Conservation (phyloP, 2,888 invertebrate species). For the Epiblema foenella region DNA sequence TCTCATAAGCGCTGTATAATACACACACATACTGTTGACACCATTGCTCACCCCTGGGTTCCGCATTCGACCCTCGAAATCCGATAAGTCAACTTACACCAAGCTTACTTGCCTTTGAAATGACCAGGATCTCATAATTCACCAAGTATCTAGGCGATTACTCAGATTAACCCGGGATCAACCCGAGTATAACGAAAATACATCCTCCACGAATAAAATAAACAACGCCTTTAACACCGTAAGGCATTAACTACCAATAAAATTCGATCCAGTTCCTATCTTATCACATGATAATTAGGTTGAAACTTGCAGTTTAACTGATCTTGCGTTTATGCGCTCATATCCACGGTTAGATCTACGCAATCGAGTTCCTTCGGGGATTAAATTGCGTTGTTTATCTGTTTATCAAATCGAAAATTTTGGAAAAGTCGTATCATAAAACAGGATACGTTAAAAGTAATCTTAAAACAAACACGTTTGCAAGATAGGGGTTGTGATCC, state of each 20-base stretch:
- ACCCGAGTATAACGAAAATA: neutral
- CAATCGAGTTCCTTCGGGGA: neutral
- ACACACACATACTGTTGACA: too few relatives aligned
- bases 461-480: too few relatives aligned
- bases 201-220: constrained; percentile 6
- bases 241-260: neutral
- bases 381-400: neutral
- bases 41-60: neutral
- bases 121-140: constrained; percentile 9
- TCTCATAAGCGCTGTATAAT: too few relatives aligned
- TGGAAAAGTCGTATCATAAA: neutral
- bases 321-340: neutral
- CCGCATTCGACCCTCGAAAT: neutral
- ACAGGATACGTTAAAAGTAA: neutral
- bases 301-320: neutral
- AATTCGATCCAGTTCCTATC: neutral
- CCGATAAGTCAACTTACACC: neutral
- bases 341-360: neutral
- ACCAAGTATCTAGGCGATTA: constrained; percentile 1
- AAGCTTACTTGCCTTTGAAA: neutral
- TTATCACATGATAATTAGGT: neutral
- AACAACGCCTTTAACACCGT: neutral
- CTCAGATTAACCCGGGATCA: too few relatives aligned
- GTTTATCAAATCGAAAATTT: neutral
- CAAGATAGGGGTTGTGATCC: too few relatives aligned